Percentiles rank a stretch among this genome's conserved stretches.
These are phyloP conservation scores for Calonectris borealis DNA, from an alignment of 2,113 vertebrate genomes.

Conservation along the genomic window DNA sequence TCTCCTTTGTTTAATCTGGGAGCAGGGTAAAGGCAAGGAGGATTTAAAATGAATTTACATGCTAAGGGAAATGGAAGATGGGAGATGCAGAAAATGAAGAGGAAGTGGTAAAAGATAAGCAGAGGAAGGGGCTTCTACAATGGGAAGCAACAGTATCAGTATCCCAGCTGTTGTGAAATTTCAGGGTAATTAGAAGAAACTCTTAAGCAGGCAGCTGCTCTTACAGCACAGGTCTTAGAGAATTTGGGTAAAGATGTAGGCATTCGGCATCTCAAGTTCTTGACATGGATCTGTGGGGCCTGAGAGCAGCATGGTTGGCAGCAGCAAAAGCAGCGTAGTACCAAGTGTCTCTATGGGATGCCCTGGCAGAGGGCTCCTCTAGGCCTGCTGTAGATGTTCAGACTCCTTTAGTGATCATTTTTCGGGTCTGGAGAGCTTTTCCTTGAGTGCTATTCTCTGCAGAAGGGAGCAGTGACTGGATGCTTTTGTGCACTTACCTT, in stretches of 20 bases:
- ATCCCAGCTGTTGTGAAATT: not conserved
- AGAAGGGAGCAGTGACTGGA: not conserved
- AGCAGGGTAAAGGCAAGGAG: not conserved
- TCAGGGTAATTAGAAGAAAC: not conserved
- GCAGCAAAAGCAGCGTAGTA: rapidly evolving
- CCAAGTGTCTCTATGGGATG: not conserved
- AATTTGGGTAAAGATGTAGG: not conserved
- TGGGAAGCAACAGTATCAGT: rapidly evolving
- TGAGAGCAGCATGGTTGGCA: not conserved
- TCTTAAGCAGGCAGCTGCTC: not conserved
- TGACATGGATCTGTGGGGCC: not conserved
- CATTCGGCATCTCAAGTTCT: not conserved
- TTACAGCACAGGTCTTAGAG: not conserved
- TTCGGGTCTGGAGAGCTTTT: not conserved
- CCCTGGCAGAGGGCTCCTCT: not conserved
- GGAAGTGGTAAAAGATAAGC: not conserved
- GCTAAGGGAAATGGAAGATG: not conserved
- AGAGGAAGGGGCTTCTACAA: not conserved
- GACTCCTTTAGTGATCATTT: not conserved
- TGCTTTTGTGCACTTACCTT: not conserved
- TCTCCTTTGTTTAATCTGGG: not conserved
- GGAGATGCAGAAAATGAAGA: not conserved
- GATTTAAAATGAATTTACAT: not conserved
- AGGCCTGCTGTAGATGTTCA: not conserved
- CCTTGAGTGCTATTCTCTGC: not conserved